Conservation (phyloP, 2,113 vertebrate genomes). For the Chunga burmeisteri region DNA sequence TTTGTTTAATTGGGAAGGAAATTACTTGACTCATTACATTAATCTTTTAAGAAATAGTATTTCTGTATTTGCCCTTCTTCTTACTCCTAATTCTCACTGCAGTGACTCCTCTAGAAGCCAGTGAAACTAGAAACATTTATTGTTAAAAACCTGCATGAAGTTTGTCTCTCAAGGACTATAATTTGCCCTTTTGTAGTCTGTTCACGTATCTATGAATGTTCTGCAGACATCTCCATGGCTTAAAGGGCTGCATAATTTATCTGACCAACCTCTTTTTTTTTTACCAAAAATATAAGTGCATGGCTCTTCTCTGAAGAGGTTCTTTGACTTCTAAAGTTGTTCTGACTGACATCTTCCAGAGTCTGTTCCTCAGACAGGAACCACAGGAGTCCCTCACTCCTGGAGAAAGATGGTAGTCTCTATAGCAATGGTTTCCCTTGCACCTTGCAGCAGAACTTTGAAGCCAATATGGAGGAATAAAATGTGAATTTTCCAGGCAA, state of each 20-base stretch:
- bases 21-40: not conserved
- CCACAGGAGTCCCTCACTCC: not conserved
- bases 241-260: not conserved
- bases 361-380: not conserved
- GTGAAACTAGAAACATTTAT: not conserved
- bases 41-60: not conserved
- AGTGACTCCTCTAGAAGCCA: not conserved
- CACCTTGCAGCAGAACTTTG: not conserved
- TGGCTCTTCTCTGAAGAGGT: not conserved
- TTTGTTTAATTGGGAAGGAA: not conserved
- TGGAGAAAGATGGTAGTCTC: not conserved
- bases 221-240: not conserved
- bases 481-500: not conserved
- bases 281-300: not conserved
- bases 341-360: not conserved
- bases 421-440: not conserved
- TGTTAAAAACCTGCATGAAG: not conserved
- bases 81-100: not conserved
- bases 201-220: not conserved
- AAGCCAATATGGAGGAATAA: not conserved
- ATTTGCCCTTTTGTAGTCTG: not conserved
- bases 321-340: not conserved
- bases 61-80: not conserved
- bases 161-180: not conserved
- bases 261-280: not conserved